phyloP scores from a whole-genome alignment of 2,797 vertebrate genomes.

The Paedocypris micromegethes region DNA sequence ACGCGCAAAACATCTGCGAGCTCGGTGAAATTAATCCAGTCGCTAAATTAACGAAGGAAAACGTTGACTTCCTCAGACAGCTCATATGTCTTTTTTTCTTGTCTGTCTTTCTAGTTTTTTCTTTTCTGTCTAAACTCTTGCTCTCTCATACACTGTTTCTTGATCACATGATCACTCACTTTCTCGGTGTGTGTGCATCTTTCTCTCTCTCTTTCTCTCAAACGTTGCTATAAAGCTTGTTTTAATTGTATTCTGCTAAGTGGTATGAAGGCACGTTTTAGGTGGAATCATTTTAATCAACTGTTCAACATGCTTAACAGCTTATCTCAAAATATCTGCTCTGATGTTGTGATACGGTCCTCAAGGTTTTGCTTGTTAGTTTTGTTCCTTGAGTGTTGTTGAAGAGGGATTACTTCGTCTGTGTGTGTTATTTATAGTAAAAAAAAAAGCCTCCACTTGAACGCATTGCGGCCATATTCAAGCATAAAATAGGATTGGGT shows the following conservation, averaged over 20 bases:
- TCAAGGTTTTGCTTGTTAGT: constrained; percentile 51
- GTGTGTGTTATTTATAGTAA: constrained; percentile 60
- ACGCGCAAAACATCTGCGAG: constrained; percentile 69
- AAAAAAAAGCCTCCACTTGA: constrained; percentile 32
- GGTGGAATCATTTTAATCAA: constrained; percentile 14
- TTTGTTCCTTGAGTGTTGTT: constrained; percentile 54
- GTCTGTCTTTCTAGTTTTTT: too few species aligned
- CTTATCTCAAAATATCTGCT: constrained; percentile 20
- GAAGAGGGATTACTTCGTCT: constrained; percentile 58
- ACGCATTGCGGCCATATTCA: constrained; percentile 52
- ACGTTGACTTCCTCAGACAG: constrained; percentile 60
- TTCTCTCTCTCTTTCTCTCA: constrained; percentile 20
- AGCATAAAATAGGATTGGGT: constrained; percentile 71
- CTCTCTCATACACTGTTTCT: too few species aligned
- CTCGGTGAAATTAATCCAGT: constrained; percentile 66
- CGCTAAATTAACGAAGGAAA: constrained; percentile 67
- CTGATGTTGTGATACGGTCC: constrained; percentile 9
- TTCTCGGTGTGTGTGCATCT: background rate
- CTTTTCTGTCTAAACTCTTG: too few species aligned
- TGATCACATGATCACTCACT: too few species aligned
- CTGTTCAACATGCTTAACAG: constrained; percentile 17
- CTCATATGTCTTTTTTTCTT: background rate
- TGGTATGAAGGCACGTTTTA: background rate
- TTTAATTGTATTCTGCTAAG: background rate
- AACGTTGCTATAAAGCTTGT: background rate